Evolutionary conservation across 2,888 invertebrate genomes (phyloP), one percentile per base, ranked within the genome.

Genomic region (Hyalella azteca): DNA sequence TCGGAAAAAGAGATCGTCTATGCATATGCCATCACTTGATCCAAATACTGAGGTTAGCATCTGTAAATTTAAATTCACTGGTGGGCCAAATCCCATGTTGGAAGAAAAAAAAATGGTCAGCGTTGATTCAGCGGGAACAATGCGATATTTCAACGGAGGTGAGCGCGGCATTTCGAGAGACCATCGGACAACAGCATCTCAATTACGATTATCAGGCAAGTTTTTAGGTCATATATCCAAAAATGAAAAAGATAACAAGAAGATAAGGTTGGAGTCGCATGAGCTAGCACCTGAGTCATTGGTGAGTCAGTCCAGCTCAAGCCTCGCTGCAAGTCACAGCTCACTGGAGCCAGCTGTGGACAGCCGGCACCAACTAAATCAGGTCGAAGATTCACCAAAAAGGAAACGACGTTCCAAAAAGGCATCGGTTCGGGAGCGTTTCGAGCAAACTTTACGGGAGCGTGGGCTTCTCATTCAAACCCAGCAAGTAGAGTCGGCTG

Each of bases 51-150:
- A 88, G 84, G 95, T 94, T 59, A 94, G 94, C 88, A 96, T 96
- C 86, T 96, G 96, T 87, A 96, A 96, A 88, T 96, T 96, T 87
- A 96, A 96, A 87, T 95, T 96, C 87, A 95, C 95, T 0, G 95
- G 95, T 0, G 96, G 96, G 0, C 94, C 95, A 0, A 94, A 95
- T 85, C 96, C 96, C 0, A 93, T 93, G 81, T 87, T 96, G 75
- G 95, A 96, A 87, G 95, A 96, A 87, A 96, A 96, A 88, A 96
- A 96, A 88, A 95, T 95, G 92, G 90, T 96, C 0, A 95, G 95
- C 0, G 95, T 96, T 0, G 95, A 95, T 87, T 93, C 95, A 0
- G 95, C 94, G 1, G 95, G 95, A 0, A 95, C 95, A 86, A 95
- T 95, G 85, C 89, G 93, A 39, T 95, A 95, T 86, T 95, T 79